Evolutionary conservation across 2,113 vertebrate species (phyloP).

Genomic region (Pygoscelis antarcticus): DNA sequence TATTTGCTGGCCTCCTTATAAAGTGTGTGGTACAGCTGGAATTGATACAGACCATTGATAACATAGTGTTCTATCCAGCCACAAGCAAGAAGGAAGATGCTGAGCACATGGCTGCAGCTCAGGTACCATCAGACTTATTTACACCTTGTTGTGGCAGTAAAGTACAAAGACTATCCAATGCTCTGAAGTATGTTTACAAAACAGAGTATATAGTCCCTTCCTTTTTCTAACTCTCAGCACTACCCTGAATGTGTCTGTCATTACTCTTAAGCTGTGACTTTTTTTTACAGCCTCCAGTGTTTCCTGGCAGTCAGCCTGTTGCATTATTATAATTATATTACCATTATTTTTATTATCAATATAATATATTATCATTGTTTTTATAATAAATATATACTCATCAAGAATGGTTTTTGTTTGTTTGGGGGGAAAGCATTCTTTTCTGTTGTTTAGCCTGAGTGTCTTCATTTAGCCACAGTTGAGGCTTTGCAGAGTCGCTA

Average conservation of each 20-base stretch:
- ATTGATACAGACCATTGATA: slow-evolving; percentile 96
- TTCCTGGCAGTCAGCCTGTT: neutral
- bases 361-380: neutral
- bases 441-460: neutral
- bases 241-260: neutral
- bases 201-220: neutral
- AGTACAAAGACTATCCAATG: neutral
- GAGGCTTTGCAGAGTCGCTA: neutral
- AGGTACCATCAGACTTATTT: slow-evolving; percentile 74
- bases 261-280: neutral
- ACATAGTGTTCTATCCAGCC: slow-evolving; percentile 94
- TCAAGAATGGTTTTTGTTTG: neutral
- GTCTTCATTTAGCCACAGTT: neutral
- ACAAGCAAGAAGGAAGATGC: slow-evolving; percentile 98
- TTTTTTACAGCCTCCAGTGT: neutral
- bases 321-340: neutral
- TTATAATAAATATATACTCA: neutral
- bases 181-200: neutral
- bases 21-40: slow-evolving; percentile 98
- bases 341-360: neutral
- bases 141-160: neutral
- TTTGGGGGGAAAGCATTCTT: neutral
- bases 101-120: slow-evolving; percentile 94
- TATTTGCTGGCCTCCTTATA: slow-evolving; percentile 95
- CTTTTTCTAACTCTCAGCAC: neutral